Evolutionary conservation across 2,797 vertebrate genomes (phyloP).

Genomic region (Acipenser oxyrinchus): DNA sequence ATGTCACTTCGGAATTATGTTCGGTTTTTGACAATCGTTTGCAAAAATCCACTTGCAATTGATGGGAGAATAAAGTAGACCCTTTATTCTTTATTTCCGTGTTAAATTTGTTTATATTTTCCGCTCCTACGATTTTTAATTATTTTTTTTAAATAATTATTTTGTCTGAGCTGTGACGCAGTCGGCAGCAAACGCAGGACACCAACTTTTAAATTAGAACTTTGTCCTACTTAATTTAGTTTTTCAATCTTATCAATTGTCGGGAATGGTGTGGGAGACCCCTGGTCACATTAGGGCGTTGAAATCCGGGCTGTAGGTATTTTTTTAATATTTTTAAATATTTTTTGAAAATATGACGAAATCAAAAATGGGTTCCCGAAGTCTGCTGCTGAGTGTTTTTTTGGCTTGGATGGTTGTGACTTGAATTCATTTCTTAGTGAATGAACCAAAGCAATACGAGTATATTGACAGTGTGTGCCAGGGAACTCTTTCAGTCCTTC

Average conservation of each 20-base stretch:
- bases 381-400: conserved; percentile 47
- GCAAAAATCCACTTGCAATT: conserved; percentile 18
- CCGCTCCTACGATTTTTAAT: conserved; percentile 64
- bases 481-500: conserved; percentile 31
- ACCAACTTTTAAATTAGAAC: conserved; percentile 42
- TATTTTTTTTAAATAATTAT: conserved; percentile 71
- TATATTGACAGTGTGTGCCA: conserved; percentile 49
- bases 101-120: conserved; percentile 42
- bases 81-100: conserved; percentile 66
- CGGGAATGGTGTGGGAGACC: conserved; percentile 63
- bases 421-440: conserved; percentile 71
- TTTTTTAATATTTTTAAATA: conserved; percentile 89
- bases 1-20: conserved; percentile 49
- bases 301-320: conserved; percentile 41
- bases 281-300: conserved; percentile 44
- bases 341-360: conserved; percentile 97
- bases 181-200: conserved; percentile 34
- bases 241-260: conserved; percentile 62
- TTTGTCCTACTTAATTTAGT: conserved; percentile 32
- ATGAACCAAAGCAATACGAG: conserved; percentile 65
- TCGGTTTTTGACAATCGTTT: conserved; percentile 32
- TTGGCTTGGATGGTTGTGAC: conserved; percentile 61
- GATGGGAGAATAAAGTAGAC: conserved; percentile 35
- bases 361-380: conserved; percentile 63
- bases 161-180: conserved; percentile 49